A percentile compares a stretch with the other conserved stretches of the same genome.
These are phyloP conservation scores for Gonatopus flavifemur DNA, from an alignment of 1,140 invertebrate genomes.

Conservation along the genomic window DNA sequence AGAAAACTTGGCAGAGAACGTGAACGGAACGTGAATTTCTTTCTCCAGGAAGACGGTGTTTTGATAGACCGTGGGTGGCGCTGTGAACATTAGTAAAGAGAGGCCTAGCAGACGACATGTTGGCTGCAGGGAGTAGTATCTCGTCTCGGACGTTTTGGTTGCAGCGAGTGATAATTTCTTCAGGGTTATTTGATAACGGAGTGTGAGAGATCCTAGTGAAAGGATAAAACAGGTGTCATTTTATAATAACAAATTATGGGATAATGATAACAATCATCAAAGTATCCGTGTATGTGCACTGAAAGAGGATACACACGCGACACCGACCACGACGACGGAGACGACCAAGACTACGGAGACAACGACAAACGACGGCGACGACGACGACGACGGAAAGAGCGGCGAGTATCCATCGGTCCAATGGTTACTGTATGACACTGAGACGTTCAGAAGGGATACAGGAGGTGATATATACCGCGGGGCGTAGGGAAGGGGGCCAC, in stretches of 20 bases:
- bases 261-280: constrained; percentile 12
- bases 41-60: no score
- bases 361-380: constrained; percentile 2
- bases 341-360: constrained; percentile 10
- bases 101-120: constrained; percentile 56
- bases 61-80: no score
- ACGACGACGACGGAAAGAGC: not conserved
- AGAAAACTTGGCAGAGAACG: no score
- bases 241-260: constrained; percentile 5
- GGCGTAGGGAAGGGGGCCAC: constrained; percentile 2
- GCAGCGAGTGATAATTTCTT: constrained; percentile 48
- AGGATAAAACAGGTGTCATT: constrained; percentile 7
- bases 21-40: no score
- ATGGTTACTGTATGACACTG: not conserved
- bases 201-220: constrained; percentile 18
- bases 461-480: constrained; percentile 3
- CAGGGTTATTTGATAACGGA: constrained; percentile 44
- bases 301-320: constrained; percentile 4
- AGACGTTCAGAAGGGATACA: not conserved
- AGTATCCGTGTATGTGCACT: constrained; percentile 15
- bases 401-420: not conserved
- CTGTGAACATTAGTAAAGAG: no score
- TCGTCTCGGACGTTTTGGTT: constrained; percentile 47
- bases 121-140: constrained; percentile 48
- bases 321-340: constrained; percentile 14